These are phyloP conservation scores for Parazoanthus swiftii DNA, from an alignment of 92 coral and sea anemone species.

Conservation along the genomic window DNA sequence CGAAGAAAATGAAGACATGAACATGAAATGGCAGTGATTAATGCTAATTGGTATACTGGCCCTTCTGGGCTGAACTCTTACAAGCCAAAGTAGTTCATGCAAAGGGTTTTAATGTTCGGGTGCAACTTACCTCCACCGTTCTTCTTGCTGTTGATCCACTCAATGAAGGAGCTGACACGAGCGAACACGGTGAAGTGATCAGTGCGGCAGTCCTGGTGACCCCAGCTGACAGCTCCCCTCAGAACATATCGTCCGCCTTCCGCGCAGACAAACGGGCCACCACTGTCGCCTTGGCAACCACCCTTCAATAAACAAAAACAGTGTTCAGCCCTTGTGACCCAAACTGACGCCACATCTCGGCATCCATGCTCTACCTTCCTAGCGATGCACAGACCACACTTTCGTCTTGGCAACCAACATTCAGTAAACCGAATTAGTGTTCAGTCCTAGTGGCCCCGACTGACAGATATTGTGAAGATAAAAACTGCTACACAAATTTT, in stretches of 20 bases:
- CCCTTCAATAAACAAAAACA: neutral
- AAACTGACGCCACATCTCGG: constrained; percentile 43
- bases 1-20: too few relatives aligned
- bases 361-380: too few relatives aligned
- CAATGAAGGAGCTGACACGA: constrained; percentile 55
- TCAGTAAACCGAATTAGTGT: too few relatives aligned
- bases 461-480: too few relatives aligned
- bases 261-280: constrained; percentile 56
- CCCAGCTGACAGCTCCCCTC: constrained; percentile 66
- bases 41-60: too few relatives aligned
- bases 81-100: neutral
- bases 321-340: constrained; percentile 20
- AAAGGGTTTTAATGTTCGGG: neutral
- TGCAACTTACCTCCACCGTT: neutral
- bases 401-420: too few relatives aligned
- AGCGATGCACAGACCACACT: too few relatives aligned
- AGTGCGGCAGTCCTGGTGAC: constrained; percentile 50
- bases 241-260: constrained; percentile 50
- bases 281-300: constrained; percentile 66
- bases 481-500: too few relatives aligned
- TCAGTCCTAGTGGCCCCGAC: too few relatives aligned
- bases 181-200: constrained; percentile 72
- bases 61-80: neutral
- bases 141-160: constrained; percentile 58
- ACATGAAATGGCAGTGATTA: too few relatives aligned